phyloP scores from a whole-genome alignment of 2,888 invertebrate species.

The Sinhomidia bicolor region DNA sequence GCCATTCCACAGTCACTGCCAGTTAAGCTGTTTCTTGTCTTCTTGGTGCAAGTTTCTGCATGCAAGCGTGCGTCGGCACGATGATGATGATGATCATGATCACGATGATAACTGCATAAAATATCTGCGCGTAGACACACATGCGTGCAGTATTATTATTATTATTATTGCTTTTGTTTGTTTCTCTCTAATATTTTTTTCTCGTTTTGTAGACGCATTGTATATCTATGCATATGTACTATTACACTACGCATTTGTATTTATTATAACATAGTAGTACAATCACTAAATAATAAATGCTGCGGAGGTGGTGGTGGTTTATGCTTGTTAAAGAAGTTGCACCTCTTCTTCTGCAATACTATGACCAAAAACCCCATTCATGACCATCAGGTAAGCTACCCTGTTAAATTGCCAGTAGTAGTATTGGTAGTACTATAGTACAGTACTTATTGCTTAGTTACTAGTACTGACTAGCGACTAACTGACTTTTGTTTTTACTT shows the following conservation, averaged over 20 bases:
- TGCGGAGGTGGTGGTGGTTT: not conserved
- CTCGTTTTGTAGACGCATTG: not conserved
- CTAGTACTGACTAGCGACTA: not conserved
- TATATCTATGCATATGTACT: not conserved
- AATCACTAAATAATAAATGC: no score
- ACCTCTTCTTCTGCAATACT: not conserved
- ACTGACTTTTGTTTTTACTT: not conserved
- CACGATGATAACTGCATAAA: not conserved
- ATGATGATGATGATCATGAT: not conserved
- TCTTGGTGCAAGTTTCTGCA: slow-evolving; percentile 39
- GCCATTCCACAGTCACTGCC: slow-evolving; percentile 35
- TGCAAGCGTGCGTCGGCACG: slow-evolving; percentile 34
- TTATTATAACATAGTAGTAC: slow-evolving; percentile 8
- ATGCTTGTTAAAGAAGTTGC: not conserved
- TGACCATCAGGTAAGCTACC: not conserved
- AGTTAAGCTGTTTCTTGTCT: no score
- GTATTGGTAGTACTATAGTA: no score
- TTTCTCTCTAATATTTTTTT: not conserved
- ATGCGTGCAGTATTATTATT: slow-evolving; percentile 22
- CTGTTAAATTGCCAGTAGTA: not conserved
- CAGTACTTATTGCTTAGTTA: not conserved
- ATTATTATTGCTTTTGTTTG: slow-evolving; percentile 26
- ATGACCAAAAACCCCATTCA: slow-evolving; percentile 35
- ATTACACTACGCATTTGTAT: not conserved
- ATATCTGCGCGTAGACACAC: not conserved